phyloP scores from a whole-genome alignment of 37 sponge, comb jelly and placozoan genomes.

The Hormiphora californensis region DNA sequence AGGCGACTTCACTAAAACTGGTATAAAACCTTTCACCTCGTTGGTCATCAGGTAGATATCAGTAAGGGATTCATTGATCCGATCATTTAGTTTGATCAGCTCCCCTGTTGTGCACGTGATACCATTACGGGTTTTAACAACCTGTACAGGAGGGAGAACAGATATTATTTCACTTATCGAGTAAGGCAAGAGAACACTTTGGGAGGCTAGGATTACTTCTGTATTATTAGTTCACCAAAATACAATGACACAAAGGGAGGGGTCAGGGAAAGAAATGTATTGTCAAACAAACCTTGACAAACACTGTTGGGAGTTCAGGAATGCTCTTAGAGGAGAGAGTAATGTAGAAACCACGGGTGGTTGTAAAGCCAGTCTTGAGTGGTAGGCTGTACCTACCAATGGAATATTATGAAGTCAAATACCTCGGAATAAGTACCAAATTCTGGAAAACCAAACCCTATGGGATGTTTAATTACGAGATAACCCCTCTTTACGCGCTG shows the following conservation, averaged over 20 bases:
- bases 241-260: too few relatives aligned
- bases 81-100: slow-evolving; percentile 66
- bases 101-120: slow-evolving; percentile 81
- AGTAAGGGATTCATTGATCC: slow-evolving; percentile 76
- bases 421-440: too few relatives aligned
- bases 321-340: slow-evolving; percentile 62
- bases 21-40: neutral
- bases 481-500: too few relatives aligned
- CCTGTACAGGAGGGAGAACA: too few relatives aligned
- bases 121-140: slow-evolving; percentile 67
- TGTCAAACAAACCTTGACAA: slow-evolving; percentile 11
- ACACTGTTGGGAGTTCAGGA: slow-evolving; percentile 11
- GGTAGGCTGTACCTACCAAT: slow-evolving; percentile 74
- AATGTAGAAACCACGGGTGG: slow-evolving; percentile 81
- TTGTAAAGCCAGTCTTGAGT: slow-evolving; percentile 72
- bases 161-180: too few relatives aligned
- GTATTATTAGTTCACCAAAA: too few relatives aligned
- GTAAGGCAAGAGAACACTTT: too few relatives aligned
- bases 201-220: too few relatives aligned
- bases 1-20: neutral
- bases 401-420: too few relatives aligned
- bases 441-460: too few relatives aligned
- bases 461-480: too few relatives aligned
- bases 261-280: neutral
- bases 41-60: slow-evolving; percentile 94